These are phyloP conservation scores for Sthenelais limicola DNA, from an alignment of 2,888 invertebrate genomes.

Conservation along the genomic window DNA sequence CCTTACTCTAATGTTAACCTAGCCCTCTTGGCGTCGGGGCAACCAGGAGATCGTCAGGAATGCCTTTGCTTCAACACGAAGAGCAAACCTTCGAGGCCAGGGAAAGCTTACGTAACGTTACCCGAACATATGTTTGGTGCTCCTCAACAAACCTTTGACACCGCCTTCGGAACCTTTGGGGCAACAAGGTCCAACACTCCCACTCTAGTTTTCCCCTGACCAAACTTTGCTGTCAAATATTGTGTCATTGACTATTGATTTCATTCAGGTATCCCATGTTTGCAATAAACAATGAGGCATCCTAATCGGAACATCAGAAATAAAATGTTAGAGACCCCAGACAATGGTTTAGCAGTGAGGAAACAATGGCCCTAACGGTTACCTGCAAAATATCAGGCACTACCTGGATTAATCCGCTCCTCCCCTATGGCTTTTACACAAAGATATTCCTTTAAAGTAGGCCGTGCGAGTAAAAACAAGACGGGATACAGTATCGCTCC, in stretches of 20 bases:
- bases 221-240: too few species aligned
- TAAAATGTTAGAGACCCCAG: constrained; percentile 32
- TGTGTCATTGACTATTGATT: too few species aligned
- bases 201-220: too few species aligned
- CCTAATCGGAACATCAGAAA: constrained; percentile 36
- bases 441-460: too few species aligned
- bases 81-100: constrained; percentile 22
- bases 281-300: constrained; percentile 26
- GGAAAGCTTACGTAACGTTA: constrained; percentile 30
- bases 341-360: too few species aligned
- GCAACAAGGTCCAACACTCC: constrained; percentile 18
- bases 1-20: neutral
- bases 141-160: neutral
- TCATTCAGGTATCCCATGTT: too few species aligned
- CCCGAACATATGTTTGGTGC: neutral
- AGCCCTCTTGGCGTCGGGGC: constrained; percentile 26
- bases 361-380: too few species aligned
- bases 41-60: constrained; percentile 22
- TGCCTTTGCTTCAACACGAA: constrained; percentile 30
- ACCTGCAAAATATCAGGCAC: too few species aligned
- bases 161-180: neutral
- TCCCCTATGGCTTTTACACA: too few species aligned
- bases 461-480: too few species aligned
- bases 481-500: too few species aligned
- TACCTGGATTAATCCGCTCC: too few species aligned